Conservation (phyloP, 2,888 invertebrate species). For the Resseliella maxima region DNA sequence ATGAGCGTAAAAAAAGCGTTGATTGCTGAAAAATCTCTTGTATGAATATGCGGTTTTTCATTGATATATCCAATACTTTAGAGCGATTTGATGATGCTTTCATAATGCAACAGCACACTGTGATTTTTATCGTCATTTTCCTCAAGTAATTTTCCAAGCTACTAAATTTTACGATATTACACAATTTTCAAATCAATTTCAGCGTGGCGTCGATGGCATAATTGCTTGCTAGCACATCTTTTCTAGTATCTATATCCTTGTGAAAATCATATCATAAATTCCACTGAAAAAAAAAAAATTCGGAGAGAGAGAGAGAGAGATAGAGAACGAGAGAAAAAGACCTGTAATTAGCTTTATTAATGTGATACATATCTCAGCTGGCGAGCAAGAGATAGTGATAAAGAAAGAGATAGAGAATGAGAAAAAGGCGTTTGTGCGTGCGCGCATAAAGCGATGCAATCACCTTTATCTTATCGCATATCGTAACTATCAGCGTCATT, state of each 20-base stretch:
- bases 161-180: conserved; percentile 48
- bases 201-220: neutral
- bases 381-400: neutral
- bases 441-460: conserved; percentile 20
- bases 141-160: conserved; percentile 25
- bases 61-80: neutral
- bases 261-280: neutral
- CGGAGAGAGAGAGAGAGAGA: too few relatives aligned
- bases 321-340: neutral
- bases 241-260: neutral
- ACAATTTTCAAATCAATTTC: conserved; percentile 46
- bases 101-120: neutral
- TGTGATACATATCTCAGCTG: neutral
- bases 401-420: neutral
- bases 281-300: neutral
- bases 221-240: neutral
- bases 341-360: conserved; percentile 48
- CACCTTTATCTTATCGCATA: conserved; percentile 45
- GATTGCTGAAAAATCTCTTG: neutral
- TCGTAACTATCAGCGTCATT: conserved; percentile 36
- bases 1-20: neutral
- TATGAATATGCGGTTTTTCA: neutral
- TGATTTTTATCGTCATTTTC: conserved; percentile 18
- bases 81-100: neutral
- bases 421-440: too few relatives aligned